Percentiles rank a stretch among this genome's conserved stretches.
phyloP scores from a whole-genome alignment of 2,797 vertebrate species.

The Myiotriccus ornatus region DNA sequence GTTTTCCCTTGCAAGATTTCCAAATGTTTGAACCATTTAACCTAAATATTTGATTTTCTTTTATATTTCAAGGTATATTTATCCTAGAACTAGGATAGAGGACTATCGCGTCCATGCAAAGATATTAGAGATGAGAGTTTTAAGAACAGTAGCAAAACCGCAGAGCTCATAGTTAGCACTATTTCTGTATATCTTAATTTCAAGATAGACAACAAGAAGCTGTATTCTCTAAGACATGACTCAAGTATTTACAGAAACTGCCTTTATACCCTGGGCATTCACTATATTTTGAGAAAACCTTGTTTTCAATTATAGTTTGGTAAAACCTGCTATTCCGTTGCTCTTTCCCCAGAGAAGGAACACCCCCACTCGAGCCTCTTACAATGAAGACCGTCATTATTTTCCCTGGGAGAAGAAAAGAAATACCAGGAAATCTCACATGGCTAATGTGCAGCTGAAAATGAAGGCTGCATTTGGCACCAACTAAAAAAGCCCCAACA shows the following conservation, averaged over 20 bases:
- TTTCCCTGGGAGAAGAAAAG: constrained; percentile 25
- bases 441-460: not conserved
- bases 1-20: not conserved
- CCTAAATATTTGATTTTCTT: not conserved
- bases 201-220: not conserved
- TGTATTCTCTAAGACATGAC: not conserved
- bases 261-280: constrained; percentile 8
- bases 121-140: not conserved
- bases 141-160: not conserved
- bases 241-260: constrained; percentile 35
- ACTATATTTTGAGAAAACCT: constrained; percentile 27
- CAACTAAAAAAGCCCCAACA: constrained; percentile 22
- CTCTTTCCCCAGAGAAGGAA: constrained; percentile 2
- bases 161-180: not conserved
- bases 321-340: constrained; percentile 33
- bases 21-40: constrained; percentile 1
- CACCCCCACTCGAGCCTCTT: not conserved
- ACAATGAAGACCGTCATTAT: constrained; percentile 10
- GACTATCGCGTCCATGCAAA: not conserved
- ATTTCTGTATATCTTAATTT: not conserved
- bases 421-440: constrained; percentile 48
- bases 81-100: not conserved
- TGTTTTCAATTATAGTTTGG: constrained; percentile 22
- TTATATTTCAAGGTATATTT: constrained; percentile 15
- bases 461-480: constrained; percentile 21